A percentile compares a stretch with the other conserved stretches of the same genome.
Conservation (phyloP, 2,888 invertebrate species). For the Scaptomyza flava region DNA sequence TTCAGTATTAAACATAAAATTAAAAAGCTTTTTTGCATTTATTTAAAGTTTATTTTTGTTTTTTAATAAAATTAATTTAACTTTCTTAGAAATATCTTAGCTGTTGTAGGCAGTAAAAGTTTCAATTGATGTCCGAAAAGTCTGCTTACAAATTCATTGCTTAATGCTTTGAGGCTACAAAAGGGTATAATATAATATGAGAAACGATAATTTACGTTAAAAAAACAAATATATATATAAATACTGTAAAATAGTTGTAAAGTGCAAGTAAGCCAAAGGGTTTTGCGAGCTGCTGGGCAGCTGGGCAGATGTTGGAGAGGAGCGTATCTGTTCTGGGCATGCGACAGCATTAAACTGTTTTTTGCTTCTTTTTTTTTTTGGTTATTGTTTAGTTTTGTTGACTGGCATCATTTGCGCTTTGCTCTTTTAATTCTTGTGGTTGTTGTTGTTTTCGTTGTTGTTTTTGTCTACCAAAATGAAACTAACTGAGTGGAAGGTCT, state of each 20-base stretch:
- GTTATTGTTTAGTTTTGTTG: neutral
- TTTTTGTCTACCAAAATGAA: constrained; percentile 59
- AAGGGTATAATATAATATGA: constrained; percentile 7
- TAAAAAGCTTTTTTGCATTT: no score
- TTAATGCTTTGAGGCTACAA: neutral
- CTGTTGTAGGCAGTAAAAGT: no score
- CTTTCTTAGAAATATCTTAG: no score
- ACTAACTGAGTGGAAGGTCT: constrained; percentile 69
- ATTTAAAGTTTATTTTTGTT: no score
- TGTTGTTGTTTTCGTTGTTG: constrained; percentile 25
- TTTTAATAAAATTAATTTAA: no score
- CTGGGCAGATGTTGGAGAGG: neutral
- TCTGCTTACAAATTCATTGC: neutral
- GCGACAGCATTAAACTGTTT: constrained; percentile 40
- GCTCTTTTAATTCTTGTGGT: constrained; percentile 28
- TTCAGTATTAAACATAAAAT: no score
- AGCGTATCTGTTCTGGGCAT: constrained; percentile 13
- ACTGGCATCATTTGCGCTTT: constrained; percentile 59
- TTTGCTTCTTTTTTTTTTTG: neutral
- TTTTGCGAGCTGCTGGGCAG: constrained; percentile 1
- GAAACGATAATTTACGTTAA: constrained; percentile 10
- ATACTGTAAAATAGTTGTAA: constrained; percentile 32
- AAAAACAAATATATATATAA: constrained; percentile 53
- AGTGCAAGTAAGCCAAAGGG: constrained; percentile 48
- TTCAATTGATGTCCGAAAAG: no score